These are phyloP conservation scores for Linurgus olivaceus DNA, from an alignment of 2,797 vertebrate species.

Conservation along the genomic window DNA sequence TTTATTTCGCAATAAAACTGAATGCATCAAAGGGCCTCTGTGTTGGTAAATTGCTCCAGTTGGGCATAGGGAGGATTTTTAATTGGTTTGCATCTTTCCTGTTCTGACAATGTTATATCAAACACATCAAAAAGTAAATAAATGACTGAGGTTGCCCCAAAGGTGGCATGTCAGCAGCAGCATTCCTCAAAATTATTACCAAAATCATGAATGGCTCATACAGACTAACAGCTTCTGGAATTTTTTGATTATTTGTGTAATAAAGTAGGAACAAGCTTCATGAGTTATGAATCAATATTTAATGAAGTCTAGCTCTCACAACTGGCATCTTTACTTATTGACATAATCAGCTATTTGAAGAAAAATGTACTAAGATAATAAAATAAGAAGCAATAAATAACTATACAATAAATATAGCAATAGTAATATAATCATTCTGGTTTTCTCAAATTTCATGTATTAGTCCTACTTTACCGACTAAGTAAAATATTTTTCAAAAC, in stretches of 20 bases:
- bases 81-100: constrained; percentile 65
- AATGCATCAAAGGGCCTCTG: constrained; percentile 20
- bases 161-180: constrained; percentile 36
- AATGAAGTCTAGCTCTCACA: constrained; percentile 32
- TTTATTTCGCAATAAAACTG: constrained; percentile 71
- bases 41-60: constrained; percentile 57
- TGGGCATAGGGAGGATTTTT: constrained; percentile 50
- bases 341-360: constrained; percentile 21
- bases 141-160: constrained; percentile 46
- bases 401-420: background rate
- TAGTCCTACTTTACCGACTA: background rate
- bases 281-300: constrained; percentile 49
- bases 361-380: background rate
- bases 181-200: constrained; percentile 54
- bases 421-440: background rate
- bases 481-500: background rate
- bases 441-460: background rate
- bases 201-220: constrained; percentile 33
- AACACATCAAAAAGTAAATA: constrained; percentile 67
- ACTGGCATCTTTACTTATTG: constrained; percentile 22
- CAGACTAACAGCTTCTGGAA: constrained; percentile 20
- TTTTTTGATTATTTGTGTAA: constrained; percentile 13
- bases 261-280: constrained; percentile 19
- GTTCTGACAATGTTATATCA: constrained; percentile 43
- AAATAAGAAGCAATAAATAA: background rate